Conservation (phyloP, 1,140 invertebrate genomes). For the Riptortus pedestris region DNA sequence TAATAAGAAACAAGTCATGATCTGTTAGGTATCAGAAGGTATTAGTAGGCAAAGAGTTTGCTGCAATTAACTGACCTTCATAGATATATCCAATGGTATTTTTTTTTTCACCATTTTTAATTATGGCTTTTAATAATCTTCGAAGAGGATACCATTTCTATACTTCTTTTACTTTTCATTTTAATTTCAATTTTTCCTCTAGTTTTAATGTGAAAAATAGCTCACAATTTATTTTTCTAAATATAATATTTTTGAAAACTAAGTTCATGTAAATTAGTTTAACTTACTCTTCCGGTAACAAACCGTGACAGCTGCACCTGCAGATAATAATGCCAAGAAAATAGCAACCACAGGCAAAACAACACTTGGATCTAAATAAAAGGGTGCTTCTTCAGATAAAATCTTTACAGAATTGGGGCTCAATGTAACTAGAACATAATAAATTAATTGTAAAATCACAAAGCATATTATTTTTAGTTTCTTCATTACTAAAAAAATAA, state of each 20-base stretch:
- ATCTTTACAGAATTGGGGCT: constrained; percentile 27
- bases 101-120: no score
- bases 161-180: no score
- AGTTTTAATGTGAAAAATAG: no score
- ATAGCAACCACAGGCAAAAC: constrained; percentile 19
- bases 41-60: no score
- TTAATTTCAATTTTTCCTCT: no score
- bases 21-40: no score
- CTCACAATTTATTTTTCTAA: constrained; percentile 8
- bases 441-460: background rate
- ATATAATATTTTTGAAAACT: constrained; percentile 21
- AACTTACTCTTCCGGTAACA: constrained; percentile 30
- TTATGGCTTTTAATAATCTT: no score
- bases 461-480: background rate
- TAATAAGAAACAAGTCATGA: no score
- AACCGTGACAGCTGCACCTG: constrained; percentile 21
- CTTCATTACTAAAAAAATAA: background rate
- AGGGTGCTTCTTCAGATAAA: constrained; percentile 24
- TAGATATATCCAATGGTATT: no score
- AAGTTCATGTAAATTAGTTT: constrained; percentile 14
- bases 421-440: constrained; percentile 25
- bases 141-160: no score
- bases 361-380: constrained; percentile 26
- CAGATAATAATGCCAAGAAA: constrained; percentile 7
- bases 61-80: no score